Conservation (phyloP, 2,797 vertebrate species). For the Malurus splendens region DNA sequence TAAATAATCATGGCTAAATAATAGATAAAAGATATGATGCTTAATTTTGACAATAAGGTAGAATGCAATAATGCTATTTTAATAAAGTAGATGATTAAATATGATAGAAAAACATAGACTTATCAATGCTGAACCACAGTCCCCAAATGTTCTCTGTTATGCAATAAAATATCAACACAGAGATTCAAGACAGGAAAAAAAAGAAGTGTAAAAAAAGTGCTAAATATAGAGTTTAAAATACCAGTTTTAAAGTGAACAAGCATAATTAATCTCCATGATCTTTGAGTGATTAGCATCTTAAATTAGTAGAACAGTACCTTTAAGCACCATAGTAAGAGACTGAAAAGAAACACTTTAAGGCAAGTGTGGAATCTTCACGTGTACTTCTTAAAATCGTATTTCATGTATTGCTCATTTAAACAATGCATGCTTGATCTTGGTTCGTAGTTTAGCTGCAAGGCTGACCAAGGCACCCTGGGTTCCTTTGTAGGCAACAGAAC, state of each 20-base stretch:
- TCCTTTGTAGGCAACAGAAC: fast-evolving
- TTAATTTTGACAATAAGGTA: neutral
- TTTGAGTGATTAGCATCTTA: neutral
- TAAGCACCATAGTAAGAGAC: neutral
- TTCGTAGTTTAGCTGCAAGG: neutral
- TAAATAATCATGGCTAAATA: neutral
- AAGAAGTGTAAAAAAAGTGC: neutral
- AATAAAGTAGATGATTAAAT: neutral
- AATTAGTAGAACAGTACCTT: neutral
- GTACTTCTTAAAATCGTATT: neutral
- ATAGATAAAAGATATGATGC: neutral
- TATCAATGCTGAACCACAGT: neutral
- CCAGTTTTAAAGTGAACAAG: neutral
- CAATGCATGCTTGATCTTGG: neutral
- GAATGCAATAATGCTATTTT: neutral
- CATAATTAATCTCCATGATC: neutral
- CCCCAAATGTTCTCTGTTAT: neutral
- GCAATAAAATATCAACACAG: neutral
- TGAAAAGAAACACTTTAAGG: neutral
- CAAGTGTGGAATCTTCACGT: neutral
- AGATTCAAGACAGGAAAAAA: neutral
- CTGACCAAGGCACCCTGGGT: neutral
- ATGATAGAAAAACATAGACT: neutral
- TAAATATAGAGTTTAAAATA: neutral
- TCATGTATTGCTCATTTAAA: neutral